Conservation (phyloP, 2,113 vertebrate species). For the Daubentonia madagascariensis region DNA sequence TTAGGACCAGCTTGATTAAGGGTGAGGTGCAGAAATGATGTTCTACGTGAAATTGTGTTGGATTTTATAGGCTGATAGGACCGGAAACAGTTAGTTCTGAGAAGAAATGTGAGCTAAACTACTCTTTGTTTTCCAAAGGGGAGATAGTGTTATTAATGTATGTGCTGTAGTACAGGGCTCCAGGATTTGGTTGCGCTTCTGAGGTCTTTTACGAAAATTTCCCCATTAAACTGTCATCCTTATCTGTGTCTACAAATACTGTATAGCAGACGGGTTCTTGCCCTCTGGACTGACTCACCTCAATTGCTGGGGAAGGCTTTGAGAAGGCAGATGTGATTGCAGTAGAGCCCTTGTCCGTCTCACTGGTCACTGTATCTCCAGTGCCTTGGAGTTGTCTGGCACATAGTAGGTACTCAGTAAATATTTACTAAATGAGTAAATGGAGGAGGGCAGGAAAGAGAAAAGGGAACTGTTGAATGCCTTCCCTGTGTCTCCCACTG, state of each 20-base stretch:
- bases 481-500: background rate
- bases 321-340: background rate
- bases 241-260: background rate
- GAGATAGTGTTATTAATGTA: background rate
- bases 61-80: background rate
- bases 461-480: background rate
- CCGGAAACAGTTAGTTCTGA: background rate
- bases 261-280: background rate
- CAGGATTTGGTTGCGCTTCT: background rate
- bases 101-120: background rate
- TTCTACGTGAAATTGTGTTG: background rate
- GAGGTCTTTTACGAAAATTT: background rate
- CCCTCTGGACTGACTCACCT: background rate
- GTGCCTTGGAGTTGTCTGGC: background rate
- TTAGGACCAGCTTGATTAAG: background rate
- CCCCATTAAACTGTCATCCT: background rate
- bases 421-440: background rate
- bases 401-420: background rate
- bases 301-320: background rate
- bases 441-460: background rate
- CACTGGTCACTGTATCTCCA: background rate
- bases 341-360: background rate
- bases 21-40: background rate
- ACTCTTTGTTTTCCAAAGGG: background rate
- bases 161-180: background rate